These are phyloP conservation scores for Phocides pigmalion DNA, from an alignment of 1,140 invertebrate genomes.

Conservation along the genomic window DNA sequence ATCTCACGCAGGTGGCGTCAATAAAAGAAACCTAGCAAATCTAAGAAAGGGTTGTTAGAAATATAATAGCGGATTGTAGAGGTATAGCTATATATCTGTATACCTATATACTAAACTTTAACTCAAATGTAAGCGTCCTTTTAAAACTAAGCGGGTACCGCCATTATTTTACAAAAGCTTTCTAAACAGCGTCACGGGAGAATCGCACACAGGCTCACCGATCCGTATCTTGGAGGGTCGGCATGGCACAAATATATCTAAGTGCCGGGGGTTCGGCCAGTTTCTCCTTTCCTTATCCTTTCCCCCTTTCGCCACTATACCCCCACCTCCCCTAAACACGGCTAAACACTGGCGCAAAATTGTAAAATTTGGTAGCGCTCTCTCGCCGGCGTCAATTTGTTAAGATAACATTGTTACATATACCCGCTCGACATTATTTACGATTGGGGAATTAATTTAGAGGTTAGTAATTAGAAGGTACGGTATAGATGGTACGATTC, in stretches of 20 bases:
- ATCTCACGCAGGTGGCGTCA: no score
- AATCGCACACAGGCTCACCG: slow-evolving; percentile 54
- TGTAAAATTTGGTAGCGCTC: slow-evolving; percentile 67
- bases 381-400: slow-evolving; percentile 69
- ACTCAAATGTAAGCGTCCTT: slow-evolving; percentile 16
- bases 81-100: no score
- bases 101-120: background rate
- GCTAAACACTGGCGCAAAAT: slow-evolving; percentile 74
- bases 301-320: slow-evolving; percentile 63
- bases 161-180: slow-evolving; percentile 66
- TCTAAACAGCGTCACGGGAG: slow-evolving; percentile 58
- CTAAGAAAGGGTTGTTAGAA: no score
- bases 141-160: slow-evolving; percentile 36
- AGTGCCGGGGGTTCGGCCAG: slow-evolving; percentile 65
- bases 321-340: slow-evolving; percentile 65
- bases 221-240: slow-evolving; percentile 67
- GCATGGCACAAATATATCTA: slow-evolving; percentile 73
- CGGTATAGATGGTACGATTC: slow-evolving; percentile 38
- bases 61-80: no score
- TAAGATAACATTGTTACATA: slow-evolving; percentile 73
- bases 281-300: slow-evolving; percentile 68
- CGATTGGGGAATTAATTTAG: slow-evolving; percentile 67
- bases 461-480: slow-evolving; percentile 58
- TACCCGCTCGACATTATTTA: slow-evolving; percentile 53
- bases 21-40: no score